Conservation (phyloP, 2,888 invertebrate genomes). For the Pteria penguin region DNA sequence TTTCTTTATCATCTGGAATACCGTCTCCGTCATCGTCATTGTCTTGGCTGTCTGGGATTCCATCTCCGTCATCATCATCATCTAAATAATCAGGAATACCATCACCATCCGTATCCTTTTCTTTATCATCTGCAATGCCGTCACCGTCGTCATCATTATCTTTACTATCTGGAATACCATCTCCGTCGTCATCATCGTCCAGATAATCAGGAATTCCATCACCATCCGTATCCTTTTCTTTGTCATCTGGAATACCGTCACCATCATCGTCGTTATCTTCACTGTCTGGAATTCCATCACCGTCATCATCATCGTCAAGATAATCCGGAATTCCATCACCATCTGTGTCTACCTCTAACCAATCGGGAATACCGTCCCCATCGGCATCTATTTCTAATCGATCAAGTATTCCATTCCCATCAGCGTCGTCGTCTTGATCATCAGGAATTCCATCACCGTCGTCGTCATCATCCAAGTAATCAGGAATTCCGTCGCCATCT, state of each 20-base stretch:
- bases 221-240: conserved; percentile 54
- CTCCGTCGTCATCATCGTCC: conserved; percentile 67
- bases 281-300: conserved; percentile 65
- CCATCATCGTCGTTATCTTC: conserved; percentile 71
- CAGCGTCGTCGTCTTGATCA: conserved; percentile 63
- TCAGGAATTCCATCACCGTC: conserved; percentile 77
- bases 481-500: conserved; percentile 69
- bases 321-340: conserved; percentile 63
- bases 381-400: conserved; percentile 60
- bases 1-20: too few species aligned
- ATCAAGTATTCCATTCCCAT: conserved; percentile 74
- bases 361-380: conserved; percentile 63
- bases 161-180: conserved; percentile 72
- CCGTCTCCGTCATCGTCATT: too few species aligned
- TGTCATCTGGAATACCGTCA: conserved; percentile 73
- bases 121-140: conserved; percentile 58
- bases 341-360: conserved; percentile 52
- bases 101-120: conserved; percentile 69
- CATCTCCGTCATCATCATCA: too few species aligned
- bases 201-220: conserved; percentile 70
- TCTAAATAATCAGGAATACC: conserved; percentile 73
- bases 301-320: conserved; percentile 54
- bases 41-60: too few species aligned
- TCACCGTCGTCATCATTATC: conserved; percentile 64
- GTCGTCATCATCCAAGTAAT: conserved; percentile 64